Evolutionary conservation across 1,140 invertebrate species (phyloP), one percentile per base, ranked within the genome.

Genomic region (Leptinotarsa defecta): DNA sequence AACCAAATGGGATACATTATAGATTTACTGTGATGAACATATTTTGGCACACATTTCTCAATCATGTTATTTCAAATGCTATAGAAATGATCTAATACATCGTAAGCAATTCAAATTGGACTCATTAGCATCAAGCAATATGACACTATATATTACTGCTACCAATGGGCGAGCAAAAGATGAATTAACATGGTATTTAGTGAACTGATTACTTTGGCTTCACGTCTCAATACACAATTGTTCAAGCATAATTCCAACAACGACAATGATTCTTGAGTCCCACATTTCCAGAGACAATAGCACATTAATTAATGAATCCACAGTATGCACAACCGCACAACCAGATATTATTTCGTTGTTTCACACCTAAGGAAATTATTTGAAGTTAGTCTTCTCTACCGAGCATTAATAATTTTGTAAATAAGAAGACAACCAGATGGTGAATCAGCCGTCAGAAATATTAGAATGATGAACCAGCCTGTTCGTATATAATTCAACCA

Each of bases 231-330:
- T 57, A 57, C 15, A 57, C n/a, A 19, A 57, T 57, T 57, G 17
- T 57, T 57, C 52, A 19, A 57, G 52, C 52, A 17, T 19, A 15
- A 57, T 19, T 17, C 0, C 52, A 57, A 57, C 52, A 19, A 57
- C n/a, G 52, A 19, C n/a, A 57, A 57, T 57, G 17, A 57, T 57
- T 57, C 52, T 15, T 57, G n/a, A 17, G n/a, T n/a, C 1, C n/a
- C 52, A 15, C 52, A 57, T 19, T 57, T 57, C 52, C 52, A 19
- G n/a, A 57, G 52, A 57, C 52, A 57, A 57, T 57, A 57, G 52
- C 52, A 57, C 52, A 57, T 57, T 57, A 57, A 57, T 57, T 57
- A 57, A 57, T 19, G 52, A 57, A 57, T 57, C 52, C 52, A 19
- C 52, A 19, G 15, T n/a, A 19, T 57, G 52, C 52, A 57, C 52